Evolutionary conservation across 2,113 vertebrate species (phyloP).

Genomic region (Camelus bactrianus): DNA sequence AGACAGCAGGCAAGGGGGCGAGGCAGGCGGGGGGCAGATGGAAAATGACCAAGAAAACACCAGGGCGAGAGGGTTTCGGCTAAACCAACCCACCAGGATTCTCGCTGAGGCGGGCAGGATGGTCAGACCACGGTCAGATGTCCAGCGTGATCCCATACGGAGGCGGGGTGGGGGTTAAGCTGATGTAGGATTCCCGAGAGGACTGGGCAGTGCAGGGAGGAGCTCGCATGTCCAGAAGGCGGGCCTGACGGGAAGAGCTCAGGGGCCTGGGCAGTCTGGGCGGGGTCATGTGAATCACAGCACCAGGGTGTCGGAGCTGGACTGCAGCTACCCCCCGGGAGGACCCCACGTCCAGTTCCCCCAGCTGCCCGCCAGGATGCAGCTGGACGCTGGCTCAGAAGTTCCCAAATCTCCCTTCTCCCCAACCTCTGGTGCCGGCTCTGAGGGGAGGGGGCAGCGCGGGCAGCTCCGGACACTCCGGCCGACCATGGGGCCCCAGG

Average conservation of each 20-base stretch:
- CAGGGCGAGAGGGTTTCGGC: background rate
- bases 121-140: background rate
- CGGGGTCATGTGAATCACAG: background rate
- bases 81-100: background rate
- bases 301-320: accelerated
- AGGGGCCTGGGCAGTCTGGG: background rate
- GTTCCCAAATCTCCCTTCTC: background rate
- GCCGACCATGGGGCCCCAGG: accelerated
- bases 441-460: accelerated
- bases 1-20: accelerated
- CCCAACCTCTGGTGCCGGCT: background rate
- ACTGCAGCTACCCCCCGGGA: too few species aligned
- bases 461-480: accelerated
- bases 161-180: too few species aligned
- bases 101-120: background rate
- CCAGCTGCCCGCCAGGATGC: background rate
- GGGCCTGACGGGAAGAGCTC: background rate
- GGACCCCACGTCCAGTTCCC: too few species aligned
- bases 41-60: too few species aligned
- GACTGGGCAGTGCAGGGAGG: too few species aligned
- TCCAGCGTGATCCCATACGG: background rate
- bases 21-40: accelerated
- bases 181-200: too few species aligned
- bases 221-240: background rate
- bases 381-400: background rate